A percentile compares a stretch with the other conserved stretches of the same genome.
phyloP scores from a whole-genome alignment of 2,888 invertebrate genomes.

The Drosophila tripunctata region DNA sequence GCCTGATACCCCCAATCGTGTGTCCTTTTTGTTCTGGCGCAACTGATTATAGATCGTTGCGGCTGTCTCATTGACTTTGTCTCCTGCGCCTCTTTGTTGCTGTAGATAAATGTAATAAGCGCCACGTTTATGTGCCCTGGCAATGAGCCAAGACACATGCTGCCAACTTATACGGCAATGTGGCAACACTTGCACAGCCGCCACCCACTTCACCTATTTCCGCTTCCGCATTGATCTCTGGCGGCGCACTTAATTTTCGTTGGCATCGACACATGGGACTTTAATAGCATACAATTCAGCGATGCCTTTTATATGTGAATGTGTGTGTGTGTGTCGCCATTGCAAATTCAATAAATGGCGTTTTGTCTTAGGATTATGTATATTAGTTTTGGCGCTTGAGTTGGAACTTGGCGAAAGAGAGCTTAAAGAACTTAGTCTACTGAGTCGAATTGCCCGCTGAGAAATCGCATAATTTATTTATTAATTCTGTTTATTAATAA shows the following conservation, averaged over 20 bases:
- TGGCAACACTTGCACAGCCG: slow-evolving; percentile 8
- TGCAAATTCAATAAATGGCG: slow-evolving; percentile 59
- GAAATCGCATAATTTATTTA: slow-evolving; percentile 66
- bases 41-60: slow-evolving; percentile 76
- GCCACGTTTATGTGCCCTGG: slow-evolving; percentile 51
- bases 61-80: slow-evolving; percentile 21
- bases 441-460: slow-evolving; percentile 7
- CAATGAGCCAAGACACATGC: slow-evolving; percentile 27
- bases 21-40: slow-evolving; percentile 41
- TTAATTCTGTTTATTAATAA: slow-evolving; percentile 70
- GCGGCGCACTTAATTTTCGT: slow-evolving; percentile 46
- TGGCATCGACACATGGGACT: slow-evolving; percentile 48
- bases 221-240: slow-evolving; percentile 39
- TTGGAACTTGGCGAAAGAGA: slow-evolving; percentile 13
- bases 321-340: slow-evolving; percentile 1
- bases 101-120: slow-evolving; percentile 74
- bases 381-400: slow-evolving; percentile 56
- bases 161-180: slow-evolving; percentile 13
- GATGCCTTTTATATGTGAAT: background rate
- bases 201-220: slow-evolving; percentile 11
- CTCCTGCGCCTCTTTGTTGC: slow-evolving; percentile 50
- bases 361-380: slow-evolving; percentile 70
- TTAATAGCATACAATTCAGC: slow-evolving; percentile 2
- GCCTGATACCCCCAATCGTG: slow-evolving; percentile 2
- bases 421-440: slow-evolving; percentile 5